Percentiles rank a stretch among this genome's conserved stretches.
These are phyloP conservation scores for Gnatocerus cornutus DNA, from an alignment of 2,888 invertebrate genomes.

Conservation along the genomic window DNA sequence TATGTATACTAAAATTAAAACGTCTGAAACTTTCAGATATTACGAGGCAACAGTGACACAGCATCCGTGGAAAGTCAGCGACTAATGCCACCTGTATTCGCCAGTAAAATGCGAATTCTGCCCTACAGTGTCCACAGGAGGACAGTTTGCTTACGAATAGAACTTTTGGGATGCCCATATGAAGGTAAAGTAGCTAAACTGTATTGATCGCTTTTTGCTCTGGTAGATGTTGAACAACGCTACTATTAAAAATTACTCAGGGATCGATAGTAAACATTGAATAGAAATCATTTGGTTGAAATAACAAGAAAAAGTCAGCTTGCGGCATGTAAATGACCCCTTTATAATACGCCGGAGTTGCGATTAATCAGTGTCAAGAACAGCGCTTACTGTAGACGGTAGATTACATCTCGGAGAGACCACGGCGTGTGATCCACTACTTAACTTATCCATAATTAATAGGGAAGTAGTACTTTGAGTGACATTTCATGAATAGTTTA, in stretches of 20 bases:
- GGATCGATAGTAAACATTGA: conserved; percentile 35
- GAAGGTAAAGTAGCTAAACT: conserved; percentile 71
- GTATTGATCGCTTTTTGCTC: conserved; percentile 17
- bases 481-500: conserved; percentile 63
- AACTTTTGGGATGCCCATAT: conserved; percentile 82
- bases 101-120: conserved; percentile 80
- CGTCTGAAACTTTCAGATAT: conserved; percentile 73
- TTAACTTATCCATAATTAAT: conserved; percentile 63
- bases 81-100: conserved; percentile 82
- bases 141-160: conserved; percentile 84
- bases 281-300: conserved; percentile 41
- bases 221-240: neutral
- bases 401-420: conserved; percentile 56
- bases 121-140: conserved; percentile 82
- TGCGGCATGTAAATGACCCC: conserved; percentile 57
- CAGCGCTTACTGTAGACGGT: conserved; percentile 52
- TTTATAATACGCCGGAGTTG: conserved; percentile 53
- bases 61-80: conserved; percentile 79
- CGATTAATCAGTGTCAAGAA: conserved; percentile 57
- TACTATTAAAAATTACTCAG: conserved; percentile 25
- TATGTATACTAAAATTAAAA: conserved; percentile 10
- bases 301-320: conserved; percentile 52
- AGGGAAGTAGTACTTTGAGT: conserved; percentile 59
- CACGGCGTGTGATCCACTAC: conserved; percentile 52
- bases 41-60: conserved; percentile 84